Percentiles rank a stretch among this genome's conserved stretches.
Conservation (phyloP, 2,888 invertebrate genomes). For the Chesias legatella region DNA sequence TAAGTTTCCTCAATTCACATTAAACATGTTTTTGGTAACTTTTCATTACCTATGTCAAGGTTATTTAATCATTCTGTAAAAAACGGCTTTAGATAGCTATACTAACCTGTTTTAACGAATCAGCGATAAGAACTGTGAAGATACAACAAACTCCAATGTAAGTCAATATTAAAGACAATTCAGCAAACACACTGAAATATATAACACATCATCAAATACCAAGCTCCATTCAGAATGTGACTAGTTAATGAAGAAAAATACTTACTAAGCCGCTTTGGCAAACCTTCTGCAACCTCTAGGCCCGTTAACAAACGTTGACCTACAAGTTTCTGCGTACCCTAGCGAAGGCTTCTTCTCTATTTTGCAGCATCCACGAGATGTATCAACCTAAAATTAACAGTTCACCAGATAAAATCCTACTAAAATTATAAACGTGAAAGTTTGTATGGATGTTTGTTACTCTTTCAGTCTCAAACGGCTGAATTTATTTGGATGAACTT, state of each 20-base stretch:
- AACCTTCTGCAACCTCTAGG: constrained; percentile 70
- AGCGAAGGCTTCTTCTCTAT: constrained; percentile 70
- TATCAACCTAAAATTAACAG: constrained; percentile 52
- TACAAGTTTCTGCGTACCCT: constrained; percentile 83
- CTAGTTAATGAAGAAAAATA: constrained; percentile 7
- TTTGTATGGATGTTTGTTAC: no score
- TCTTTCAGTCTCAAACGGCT: no score
- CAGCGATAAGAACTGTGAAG: constrained; percentile 88
- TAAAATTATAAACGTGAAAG: no score
- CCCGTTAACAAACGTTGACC: constrained; percentile 80
- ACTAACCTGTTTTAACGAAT: constrained; percentile 82
- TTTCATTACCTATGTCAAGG: no score
- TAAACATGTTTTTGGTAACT: no score
- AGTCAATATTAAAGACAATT: constrained; percentile 83
- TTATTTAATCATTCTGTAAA: no score
- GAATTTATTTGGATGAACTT: no score
- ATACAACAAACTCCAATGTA: constrained; percentile 87
- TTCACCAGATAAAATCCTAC: no score
- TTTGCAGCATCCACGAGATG: constrained; percentile 63
- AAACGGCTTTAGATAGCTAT: no score
- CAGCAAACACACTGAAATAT: constrained; percentile 74
- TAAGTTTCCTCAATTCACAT: no score
- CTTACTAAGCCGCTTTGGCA: constrained; percentile 72
- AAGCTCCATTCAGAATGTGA: neutral
- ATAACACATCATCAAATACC: constrained; percentile 1